Percentiles rank a stretch among this genome's conserved stretches.
These are phyloP conservation scores for Calycopis cecrops DNA, from an alignment of 1,140 invertebrate genomes.

Conservation along the genomic window DNA sequence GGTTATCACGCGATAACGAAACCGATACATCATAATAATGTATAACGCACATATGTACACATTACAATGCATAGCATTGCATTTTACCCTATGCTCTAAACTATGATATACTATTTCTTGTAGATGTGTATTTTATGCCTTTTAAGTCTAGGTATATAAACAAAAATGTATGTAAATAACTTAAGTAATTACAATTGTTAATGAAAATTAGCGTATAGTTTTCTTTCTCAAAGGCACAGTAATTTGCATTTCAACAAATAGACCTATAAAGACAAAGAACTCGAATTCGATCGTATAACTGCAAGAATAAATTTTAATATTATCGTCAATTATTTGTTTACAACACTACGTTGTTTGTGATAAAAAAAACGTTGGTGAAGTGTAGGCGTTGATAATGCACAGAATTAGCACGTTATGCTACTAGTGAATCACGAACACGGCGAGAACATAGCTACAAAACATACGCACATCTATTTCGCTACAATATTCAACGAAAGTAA, in stretches of 20 bases:
- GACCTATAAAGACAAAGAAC: too few species aligned
- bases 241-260: too few species aligned
- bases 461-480: constrained; percentile 42
- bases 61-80: neutral
- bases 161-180: too few species aligned
- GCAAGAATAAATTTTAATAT: too few species aligned
- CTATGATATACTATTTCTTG: too few species aligned
- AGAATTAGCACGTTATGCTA: constrained; percentile 5
- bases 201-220: too few species aligned
- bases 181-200: too few species aligned
- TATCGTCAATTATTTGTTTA: neutral
- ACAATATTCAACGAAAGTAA: constrained; percentile 70
- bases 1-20: constrained; percentile 50
- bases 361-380: constrained; percentile 3
- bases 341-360: neutral
- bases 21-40: constrained; percentile 34
- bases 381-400: neutral
- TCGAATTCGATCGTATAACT: too few species aligned
- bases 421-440: constrained; percentile 37
- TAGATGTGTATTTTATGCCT: too few species aligned
- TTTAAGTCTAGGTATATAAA: too few species aligned
- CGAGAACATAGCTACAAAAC: constrained; percentile 19
- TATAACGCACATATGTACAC: constrained; percentile 5
- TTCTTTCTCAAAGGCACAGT: too few species aligned
- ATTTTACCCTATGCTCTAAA: neutral